Evolutionary conservation across 2,888 invertebrate genomes (phyloP).

Genomic region (Leucophenga montana): DNA sequence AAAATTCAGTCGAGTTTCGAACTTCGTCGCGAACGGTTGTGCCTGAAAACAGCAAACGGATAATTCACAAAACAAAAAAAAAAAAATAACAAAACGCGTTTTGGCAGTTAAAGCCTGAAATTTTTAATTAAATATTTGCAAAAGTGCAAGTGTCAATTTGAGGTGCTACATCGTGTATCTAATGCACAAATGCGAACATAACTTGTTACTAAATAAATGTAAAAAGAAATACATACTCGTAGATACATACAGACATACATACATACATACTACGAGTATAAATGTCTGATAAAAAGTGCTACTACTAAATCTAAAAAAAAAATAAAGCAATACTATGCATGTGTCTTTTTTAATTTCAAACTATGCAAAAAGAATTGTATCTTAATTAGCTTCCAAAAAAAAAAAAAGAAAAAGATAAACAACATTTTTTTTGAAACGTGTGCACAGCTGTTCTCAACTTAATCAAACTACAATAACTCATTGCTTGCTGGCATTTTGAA

Average conservation of each 20-base stretch:
- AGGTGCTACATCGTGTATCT: neutral
- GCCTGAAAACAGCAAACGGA: conserved; percentile 31
- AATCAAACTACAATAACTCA: neutral
- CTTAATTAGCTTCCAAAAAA: conserved; percentile 7
- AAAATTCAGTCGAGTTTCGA: conserved; percentile 62
- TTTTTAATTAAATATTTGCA: neutral
- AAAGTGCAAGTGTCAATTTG: conserved; percentile 22
- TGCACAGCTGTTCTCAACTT: conserved; percentile 18
- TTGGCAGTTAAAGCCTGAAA: neutral
- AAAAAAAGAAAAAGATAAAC: conserved; percentile 16
- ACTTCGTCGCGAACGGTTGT: conserved; percentile 65
- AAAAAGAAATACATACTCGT: too few species aligned
- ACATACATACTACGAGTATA: too few species aligned
- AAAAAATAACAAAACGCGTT: neutral
- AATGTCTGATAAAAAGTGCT: neutral
- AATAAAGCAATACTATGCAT: neutral
- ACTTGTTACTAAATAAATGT: neutral
- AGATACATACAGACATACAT: too few species aligned
- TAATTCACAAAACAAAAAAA: neutral
- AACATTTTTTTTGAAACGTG: conserved; percentile 27
- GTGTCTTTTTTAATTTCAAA: too few species aligned
- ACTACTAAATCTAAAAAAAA: neutral
- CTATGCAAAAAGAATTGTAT: conserved; percentile 6
- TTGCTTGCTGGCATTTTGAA: neutral
- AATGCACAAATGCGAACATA: neutral